phyloP scores from a whole-genome alignment of 1,140 invertebrate species.

The Matsumurasca onukii region DNA sequence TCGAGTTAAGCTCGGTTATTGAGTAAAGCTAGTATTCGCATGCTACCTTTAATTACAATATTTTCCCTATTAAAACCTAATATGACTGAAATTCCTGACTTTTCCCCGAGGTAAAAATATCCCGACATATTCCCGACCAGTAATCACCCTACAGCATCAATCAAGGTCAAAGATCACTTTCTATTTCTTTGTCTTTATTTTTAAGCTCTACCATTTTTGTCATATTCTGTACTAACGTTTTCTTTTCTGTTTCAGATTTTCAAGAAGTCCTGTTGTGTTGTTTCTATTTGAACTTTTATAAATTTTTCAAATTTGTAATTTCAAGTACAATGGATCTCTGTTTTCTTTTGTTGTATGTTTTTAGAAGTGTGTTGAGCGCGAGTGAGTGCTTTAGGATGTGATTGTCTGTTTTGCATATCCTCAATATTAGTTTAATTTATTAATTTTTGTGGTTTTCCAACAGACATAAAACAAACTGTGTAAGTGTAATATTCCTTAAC shows the following conservation, averaged over 20 bases:
- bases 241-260: neutral
- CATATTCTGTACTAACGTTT: too few species aligned
- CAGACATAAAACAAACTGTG: neutral
- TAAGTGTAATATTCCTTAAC: constrained; percentile 3
- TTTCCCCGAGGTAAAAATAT: too few species aligned
- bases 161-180: too few species aligned
- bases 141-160: too few species aligned
- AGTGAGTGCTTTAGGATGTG: constrained; percentile 5
- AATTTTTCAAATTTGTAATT: constrained; percentile 3
- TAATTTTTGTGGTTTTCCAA: neutral
- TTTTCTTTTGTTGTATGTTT: constrained; percentile 6
- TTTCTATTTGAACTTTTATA: neutral
- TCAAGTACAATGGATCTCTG: constrained; percentile 5
- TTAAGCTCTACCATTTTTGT: too few species aligned
- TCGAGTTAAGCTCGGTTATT: too few species aligned
- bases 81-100: too few species aligned
- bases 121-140: too few species aligned
- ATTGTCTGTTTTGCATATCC: constrained; percentile 2
- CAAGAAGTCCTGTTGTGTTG: neutral
- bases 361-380: neutral
- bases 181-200: too few species aligned
- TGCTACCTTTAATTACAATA: too few species aligned
- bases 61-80: too few species aligned
- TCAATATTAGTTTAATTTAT: neutral
- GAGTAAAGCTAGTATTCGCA: too few species aligned